A percentile compares a stretch with the other conserved stretches of the same genome.
Conservation (phyloP, 2,888 invertebrate species). For the Chrysotoxum bicinctum region DNA sequence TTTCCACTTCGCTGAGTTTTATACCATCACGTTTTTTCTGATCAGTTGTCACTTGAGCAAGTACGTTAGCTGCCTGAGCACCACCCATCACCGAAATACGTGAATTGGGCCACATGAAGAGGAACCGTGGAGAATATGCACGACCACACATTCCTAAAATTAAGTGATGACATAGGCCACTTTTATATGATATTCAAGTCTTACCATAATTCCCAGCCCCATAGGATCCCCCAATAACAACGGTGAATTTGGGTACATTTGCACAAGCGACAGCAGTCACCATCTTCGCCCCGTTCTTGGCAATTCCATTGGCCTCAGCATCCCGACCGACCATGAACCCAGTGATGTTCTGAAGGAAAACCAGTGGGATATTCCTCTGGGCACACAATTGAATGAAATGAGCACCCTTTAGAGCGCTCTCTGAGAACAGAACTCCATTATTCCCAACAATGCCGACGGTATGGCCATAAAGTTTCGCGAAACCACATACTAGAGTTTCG, state of each 20-base stretch:
- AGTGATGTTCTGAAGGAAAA: constrained; percentile 99
- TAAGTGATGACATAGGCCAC: not conserved
- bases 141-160: constrained; percentile 89
- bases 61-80: constrained; percentile 96
- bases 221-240: constrained; percentile 97
- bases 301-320: constrained; percentile 98
- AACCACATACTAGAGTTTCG: constrained; percentile 97
- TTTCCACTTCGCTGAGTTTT: constrained; percentile 88
- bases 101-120: constrained; percentile 99
- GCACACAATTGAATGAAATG: constrained; percentile 98
- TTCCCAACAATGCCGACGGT: constrained; percentile 97
- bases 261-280: constrained; percentile 99
- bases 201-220: constrained; percentile 99
- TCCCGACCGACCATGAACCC: constrained; percentile 99
- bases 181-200: constrained; percentile 73
- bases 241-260: constrained; percentile 98
- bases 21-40: constrained; percentile 89
- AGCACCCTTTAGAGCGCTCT: constrained; percentile 97
- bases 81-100: constrained; percentile 99
- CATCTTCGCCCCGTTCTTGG: constrained; percentile 99
- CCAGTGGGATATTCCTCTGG: constrained; percentile 95
- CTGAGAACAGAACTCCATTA: constrained; percentile 98
- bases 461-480: constrained; percentile 94
- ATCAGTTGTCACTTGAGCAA: constrained; percentile 93
- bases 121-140: constrained; percentile 93